phyloP scores from a whole-genome alignment of 2,888 invertebrate genomes.

The Lithophane semibrunnea region DNA sequence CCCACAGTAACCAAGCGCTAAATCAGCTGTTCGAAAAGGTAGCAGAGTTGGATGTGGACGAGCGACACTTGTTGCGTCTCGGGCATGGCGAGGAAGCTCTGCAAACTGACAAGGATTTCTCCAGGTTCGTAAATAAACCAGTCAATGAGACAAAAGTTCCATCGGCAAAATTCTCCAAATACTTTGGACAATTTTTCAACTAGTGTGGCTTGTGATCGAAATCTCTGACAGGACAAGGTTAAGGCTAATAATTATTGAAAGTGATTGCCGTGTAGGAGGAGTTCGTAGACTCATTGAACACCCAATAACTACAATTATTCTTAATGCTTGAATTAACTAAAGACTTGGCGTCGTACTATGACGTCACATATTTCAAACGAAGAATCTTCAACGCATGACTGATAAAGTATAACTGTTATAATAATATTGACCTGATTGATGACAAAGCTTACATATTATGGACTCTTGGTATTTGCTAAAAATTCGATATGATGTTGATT shows the following conservation, averaged over 20 bases:
- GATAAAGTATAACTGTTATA: background rate
- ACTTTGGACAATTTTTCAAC: background rate
- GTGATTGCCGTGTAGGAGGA: background rate
- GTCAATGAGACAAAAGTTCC: background rate
- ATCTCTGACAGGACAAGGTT: background rate
- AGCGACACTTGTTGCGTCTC: conserved; percentile 98
- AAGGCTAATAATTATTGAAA: background rate
- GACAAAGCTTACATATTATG: too few species aligned
- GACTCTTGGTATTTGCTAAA: too few species aligned
- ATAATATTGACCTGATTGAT: too few species aligned
- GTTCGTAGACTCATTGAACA: background rate
- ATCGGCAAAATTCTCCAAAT: background rate
- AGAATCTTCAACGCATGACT: background rate
- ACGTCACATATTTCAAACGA: background rate
- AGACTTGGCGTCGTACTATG: background rate
- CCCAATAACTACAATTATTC: background rate
- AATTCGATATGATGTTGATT: too few species aligned
- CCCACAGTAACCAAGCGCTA: conserved; percentile 99
- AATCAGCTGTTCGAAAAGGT: conserved; percentile 99
- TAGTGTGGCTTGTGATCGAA: background rate
- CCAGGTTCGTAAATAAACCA: conserved; percentile 89
- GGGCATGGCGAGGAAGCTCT: conserved; percentile 99
- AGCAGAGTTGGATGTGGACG: conserved; percentile 99
- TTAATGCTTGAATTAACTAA: background rate
- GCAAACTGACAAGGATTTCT: conserved; percentile 99